Base-by-base conservation (phyloP, 2,888 invertebrate genomes). In the Morpho helenor region DNA sequence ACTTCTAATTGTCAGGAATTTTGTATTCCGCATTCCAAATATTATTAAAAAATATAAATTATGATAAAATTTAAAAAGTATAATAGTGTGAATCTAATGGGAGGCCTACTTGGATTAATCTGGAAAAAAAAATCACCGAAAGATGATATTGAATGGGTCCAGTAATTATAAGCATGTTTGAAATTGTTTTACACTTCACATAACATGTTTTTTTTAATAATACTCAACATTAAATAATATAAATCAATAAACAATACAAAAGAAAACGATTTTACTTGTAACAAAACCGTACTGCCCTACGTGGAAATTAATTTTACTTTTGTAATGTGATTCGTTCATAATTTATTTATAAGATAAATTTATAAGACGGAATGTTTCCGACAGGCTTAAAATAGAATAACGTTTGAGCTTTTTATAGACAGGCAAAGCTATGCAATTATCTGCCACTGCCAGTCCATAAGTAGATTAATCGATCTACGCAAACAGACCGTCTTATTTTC, bases 151-250 rank as follows among this genome's bases (percentile, higher is more conserved):
- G 3, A 31, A 31, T 31, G 5, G 31, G 2, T 31, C 31, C 5
- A 31, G 16, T 9, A 44, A 41, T 22, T 51, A 31, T 49, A 22
- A 46, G 23, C 58, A 56, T 62, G 53, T 54, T 56, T 60, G 62
- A 63, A 63, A 61, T 63, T 56, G 64, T 66, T 66, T 67, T 64
- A 67, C 50, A 60, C 53, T 16, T 45, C 16, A 16, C 16, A 16
- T 16, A 31, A n/a, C 51, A 31, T 7, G 44, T 46, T 16, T 4
- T 53, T 16, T 23, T 9, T 47, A 49, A 39, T 16, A 50, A 53
- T 57, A 58, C 51, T 55, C 46, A 41, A 31, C 31, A 31, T 31
- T 31, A 31, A 31, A 31, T 5, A 31, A 31, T 31, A 31, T 31
- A 31, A 31, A 31, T 31, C 31, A 31, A 31, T 31, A 31, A 31